A percentile compares a stretch with the other conserved stretches of the same genome.
Evolutionary conservation across 1,140 invertebrate genomes (phyloP).

Genomic region (Euschistus heros): DNA sequence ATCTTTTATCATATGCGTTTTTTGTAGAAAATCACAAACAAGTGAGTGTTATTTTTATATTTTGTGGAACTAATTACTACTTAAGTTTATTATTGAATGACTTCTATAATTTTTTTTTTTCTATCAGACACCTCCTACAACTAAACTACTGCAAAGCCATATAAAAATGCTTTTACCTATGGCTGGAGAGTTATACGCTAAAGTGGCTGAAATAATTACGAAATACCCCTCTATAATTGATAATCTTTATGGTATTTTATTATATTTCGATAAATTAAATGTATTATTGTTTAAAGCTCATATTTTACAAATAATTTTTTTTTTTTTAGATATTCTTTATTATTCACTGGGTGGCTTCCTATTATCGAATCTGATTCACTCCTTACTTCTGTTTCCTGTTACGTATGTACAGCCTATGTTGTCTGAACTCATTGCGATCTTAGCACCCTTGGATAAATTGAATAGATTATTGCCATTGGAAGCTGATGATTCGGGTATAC

Average conservation of each 20-base stretch:
- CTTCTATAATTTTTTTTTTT: neutral
- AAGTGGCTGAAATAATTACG: slow-evolving; percentile 32
- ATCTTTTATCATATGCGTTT: slow-evolving; percentile 42
- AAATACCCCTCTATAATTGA: slow-evolving; percentile 34
- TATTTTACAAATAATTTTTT: slow-evolving; percentile 13
- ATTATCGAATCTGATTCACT: slow-evolving; percentile 46
- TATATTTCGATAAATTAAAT: neutral
- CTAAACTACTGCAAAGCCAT: slow-evolving; percentile 41
- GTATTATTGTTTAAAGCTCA: neutral
- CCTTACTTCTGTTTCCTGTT: slow-evolving; percentile 43
- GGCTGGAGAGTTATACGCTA: slow-evolving; percentile 39
- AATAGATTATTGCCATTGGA: slow-evolving; percentile 42
- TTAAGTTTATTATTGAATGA: neutral
- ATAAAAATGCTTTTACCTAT: slow-evolving; percentile 41
- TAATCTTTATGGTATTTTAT: slow-evolving; percentile 36
- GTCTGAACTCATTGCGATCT: slow-evolving; percentile 39
- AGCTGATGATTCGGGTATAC: slow-evolving; percentile 29
- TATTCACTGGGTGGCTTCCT: slow-evolving; percentile 45
- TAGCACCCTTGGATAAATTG: slow-evolving; percentile 43
- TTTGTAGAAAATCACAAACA: slow-evolving; percentile 14
- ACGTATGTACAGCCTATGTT: slow-evolving; percentile 37
- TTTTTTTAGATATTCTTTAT: slow-evolving; percentile 38
- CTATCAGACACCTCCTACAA: slow-evolving; percentile 5
- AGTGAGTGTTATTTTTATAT: neutral
- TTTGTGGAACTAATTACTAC: neutral